Conservation (phyloP, 2,888 invertebrate genomes). For the Patella ulyssiponensis region DNA sequence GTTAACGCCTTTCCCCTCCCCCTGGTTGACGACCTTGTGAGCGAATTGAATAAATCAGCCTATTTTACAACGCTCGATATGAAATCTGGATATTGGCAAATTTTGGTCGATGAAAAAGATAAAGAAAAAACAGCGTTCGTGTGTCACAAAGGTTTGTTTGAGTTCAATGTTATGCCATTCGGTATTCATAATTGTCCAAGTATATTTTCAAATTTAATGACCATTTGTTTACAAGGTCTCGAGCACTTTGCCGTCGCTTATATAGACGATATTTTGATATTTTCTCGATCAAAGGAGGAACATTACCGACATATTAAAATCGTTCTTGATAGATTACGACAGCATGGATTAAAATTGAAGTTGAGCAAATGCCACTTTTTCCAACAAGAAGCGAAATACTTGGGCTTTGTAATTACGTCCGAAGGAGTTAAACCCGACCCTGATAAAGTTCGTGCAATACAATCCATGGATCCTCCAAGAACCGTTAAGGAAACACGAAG, state of each 20-base stretch:
- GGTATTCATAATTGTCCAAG: conserved; percentile 32
- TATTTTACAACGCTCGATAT: conserved; percentile 33
- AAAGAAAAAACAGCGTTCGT: conserved; percentile 36
- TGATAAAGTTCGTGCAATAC: too few species aligned
- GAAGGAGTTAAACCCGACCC: too few species aligned
- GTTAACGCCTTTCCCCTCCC: conserved; percentile 34
- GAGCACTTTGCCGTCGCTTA: conserved; percentile 31
- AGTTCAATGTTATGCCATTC: conserved; percentile 36
- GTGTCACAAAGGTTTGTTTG: conserved; percentile 35
- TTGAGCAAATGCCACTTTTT: too few species aligned
- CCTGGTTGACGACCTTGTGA: conserved; percentile 34
- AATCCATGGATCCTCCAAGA: too few species aligned
- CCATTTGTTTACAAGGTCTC: conserved; percentile 28
- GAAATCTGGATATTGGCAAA: conserved; percentile 34
- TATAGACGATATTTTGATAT: conserved; percentile 38
- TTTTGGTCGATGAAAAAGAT: conserved; percentile 32
- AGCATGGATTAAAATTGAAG: too few species aligned
- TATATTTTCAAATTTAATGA: too few species aligned
- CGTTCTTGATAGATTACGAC: conserved; percentile 32
- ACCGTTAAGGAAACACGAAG: too few species aligned
- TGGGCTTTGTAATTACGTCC: too few species aligned
- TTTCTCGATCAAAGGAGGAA: conserved; percentile 30
- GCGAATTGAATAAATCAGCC: conserved; percentile 25
- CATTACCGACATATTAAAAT: conserved; percentile 30
- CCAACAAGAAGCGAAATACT: too few species aligned